phyloP scores from a whole-genome alignment of 2,888 invertebrate genomes.

The Busseola fusca region DNA sequence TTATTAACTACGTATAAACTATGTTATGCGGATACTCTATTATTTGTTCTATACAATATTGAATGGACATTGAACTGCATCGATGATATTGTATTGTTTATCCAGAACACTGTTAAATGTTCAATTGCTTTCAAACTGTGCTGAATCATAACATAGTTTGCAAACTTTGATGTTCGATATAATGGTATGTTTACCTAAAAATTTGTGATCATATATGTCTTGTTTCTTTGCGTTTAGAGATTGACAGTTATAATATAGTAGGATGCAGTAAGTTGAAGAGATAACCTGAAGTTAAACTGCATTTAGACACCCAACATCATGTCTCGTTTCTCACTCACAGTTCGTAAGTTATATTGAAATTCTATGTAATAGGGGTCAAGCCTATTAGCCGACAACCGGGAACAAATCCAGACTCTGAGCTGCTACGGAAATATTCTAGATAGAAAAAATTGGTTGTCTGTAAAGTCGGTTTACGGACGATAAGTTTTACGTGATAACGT shows the following conservation, averaged over 20 bases:
- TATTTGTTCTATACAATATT: slow-evolving; percentile 6
- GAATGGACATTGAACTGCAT: slow-evolving; percentile 17
- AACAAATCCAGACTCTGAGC: background rate
- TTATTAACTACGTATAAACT: slow-evolving; percentile 4
- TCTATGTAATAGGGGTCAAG: background rate
- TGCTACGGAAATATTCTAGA: background rate
- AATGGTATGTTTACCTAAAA: slow-evolving; percentile 14
- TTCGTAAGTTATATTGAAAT: background rate
- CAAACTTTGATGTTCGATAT: slow-evolving; percentile 34
- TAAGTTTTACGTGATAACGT: no score
- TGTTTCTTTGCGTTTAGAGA: slow-evolving; percentile 1
- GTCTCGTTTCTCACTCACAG: background rate
- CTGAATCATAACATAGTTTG: slow-evolving; percentile 14
- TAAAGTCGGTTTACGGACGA: no score
- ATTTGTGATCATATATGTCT: slow-evolving; percentile 8
- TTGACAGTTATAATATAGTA: background rate
- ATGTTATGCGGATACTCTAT: slow-evolving; percentile 9
- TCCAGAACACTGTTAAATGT: slow-evolving; percentile 27
- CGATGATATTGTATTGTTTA: slow-evolving; percentile 22
- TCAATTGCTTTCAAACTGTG: slow-evolving; percentile 25
- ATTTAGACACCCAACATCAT: background rate
- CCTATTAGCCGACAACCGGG: background rate
- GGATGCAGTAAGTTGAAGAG: background rate
- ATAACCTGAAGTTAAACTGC: background rate
- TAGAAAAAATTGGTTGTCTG: no score